Evolutionary conservation across 1,140 invertebrate species (phyloP), one percentile per base, ranked within the genome.

Genomic region (Drosophila carrolli): DNA sequence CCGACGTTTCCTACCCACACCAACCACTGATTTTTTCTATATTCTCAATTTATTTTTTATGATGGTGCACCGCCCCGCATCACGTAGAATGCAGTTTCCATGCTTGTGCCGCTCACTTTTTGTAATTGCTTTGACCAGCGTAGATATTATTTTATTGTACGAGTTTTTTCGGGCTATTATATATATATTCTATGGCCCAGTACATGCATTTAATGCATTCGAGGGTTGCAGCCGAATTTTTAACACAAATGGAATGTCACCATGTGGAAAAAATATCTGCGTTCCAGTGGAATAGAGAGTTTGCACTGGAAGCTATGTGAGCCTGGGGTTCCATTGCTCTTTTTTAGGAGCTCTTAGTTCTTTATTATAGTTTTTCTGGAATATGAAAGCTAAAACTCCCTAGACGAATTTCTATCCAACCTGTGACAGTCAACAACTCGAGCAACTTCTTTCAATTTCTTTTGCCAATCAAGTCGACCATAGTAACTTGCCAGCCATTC

Each of bases 41-140:
- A 61, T 59, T 70, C 78, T 44, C 48, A 61, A 59, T 66, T 46
- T 58, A 56, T 72, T 70, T 66, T 74, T 75, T 46, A 53, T 32
- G 13, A 47, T 46, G 51, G 37, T 46, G 70, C 59, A 58, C 14
- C 32, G 44, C 70, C 59, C 58, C 47, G n/a, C 51, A 37, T 43
- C 78, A 61, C 75, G 56, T 55, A 74, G 74, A 50, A 70, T 70
- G 56, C 75, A 47, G 60, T 46, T 62, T 19, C 44, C 67, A 70
- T 44, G 60, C 63, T 79, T 72, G 44, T n/a, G n/a, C 44, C 40
- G 37, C 16, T 53, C 37, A 48, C 14, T 78, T 61, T 80, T 89
- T 89, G 68, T 84, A 81, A 89, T 84, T 89, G 80, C 73, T 83
- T 88, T 89, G 84, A 89, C 84, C 83, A 84, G 65, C 58, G 53